A percentile compares a stretch with the other conserved stretches of the same genome.
Conservation (phyloP, 1,140 invertebrate genomes). For the Neodiprion pinetum region DNA sequence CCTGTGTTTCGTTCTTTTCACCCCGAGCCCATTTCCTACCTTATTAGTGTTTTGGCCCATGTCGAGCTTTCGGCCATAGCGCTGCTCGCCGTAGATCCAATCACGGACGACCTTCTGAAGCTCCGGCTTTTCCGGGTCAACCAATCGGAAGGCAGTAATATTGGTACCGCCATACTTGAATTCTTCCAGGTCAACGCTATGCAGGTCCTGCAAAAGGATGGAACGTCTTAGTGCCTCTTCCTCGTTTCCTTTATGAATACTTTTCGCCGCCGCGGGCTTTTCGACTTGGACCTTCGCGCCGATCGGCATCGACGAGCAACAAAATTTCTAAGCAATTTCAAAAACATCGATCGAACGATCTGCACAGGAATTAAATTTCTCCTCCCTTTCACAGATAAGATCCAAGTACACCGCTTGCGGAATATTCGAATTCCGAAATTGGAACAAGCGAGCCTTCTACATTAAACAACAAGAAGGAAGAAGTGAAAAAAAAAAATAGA, state of each 20-base stretch:
- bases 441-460: too few species aligned
- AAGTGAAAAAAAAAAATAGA: too few species aligned
- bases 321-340: too few species aligned
- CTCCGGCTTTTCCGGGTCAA: constrained; percentile 78
- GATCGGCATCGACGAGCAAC: too few species aligned
- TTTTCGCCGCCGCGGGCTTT: neutral
- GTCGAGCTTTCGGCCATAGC: constrained; percentile 70
- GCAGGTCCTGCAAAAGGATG: constrained; percentile 73
- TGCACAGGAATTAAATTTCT: too few species aligned
- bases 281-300: too few species aligned
- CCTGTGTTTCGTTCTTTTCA: too few species aligned
- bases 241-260: neutral
- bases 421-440: too few species aligned
- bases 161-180: constrained; percentile 94
- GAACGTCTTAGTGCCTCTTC: neutral
- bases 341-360: too few species aligned
- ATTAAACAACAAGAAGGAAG: too few species aligned
- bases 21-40: constrained; percentile 49
- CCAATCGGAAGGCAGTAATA: constrained; percentile 87
- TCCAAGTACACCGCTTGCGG: too few species aligned
- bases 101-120: constrained; percentile 78
- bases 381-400: too few species aligned
- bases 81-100: constrained; percentile 75
- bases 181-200: constrained; percentile 89
- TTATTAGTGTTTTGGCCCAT: constrained; percentile 65